Evolutionary conservation across 2,113 vertebrate genomes (phyloP).

Genomic region (Crypturellus undulatus): DNA sequence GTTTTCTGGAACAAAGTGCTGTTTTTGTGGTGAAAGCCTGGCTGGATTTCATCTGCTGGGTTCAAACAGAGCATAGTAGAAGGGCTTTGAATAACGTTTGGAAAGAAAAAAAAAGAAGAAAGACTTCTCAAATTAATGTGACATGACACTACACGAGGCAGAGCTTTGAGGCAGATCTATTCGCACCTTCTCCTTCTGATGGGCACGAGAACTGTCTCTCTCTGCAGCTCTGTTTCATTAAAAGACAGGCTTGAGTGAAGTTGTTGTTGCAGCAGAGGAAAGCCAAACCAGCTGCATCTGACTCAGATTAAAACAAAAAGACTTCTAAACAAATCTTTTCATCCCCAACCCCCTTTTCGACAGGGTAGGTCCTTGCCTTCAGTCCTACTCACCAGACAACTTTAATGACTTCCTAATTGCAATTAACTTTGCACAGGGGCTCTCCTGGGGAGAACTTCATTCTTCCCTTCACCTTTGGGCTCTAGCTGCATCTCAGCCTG

Average conservation of each 20-base stretch:
- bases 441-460: not conserved
- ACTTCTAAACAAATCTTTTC: not conserved
- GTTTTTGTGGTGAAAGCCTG: not conserved
- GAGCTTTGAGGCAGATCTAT: not conserved
- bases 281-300: not conserved
- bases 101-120: not conserved
- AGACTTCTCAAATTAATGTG: not conserved
- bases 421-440: not conserved
- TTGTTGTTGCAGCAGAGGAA: not conserved
- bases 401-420: not conserved
- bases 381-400: accelerated
- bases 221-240: not conserved
- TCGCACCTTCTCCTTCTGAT: not conserved
- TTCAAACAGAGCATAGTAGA: not conserved
- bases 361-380: not conserved
- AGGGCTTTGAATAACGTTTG: not conserved
- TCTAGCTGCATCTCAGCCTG: not conserved
- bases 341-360: not conserved
- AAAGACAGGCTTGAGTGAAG: not conserved
- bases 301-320: not conserved
- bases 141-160: accelerated
- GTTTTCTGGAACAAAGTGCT: not conserved
- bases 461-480: not conserved
- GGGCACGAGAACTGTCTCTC: not conserved
- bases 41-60: not conserved